Base-by-base conservation (phyloP, 2,113 vertebrate genomes). In the Dromas ardeola region DNA sequence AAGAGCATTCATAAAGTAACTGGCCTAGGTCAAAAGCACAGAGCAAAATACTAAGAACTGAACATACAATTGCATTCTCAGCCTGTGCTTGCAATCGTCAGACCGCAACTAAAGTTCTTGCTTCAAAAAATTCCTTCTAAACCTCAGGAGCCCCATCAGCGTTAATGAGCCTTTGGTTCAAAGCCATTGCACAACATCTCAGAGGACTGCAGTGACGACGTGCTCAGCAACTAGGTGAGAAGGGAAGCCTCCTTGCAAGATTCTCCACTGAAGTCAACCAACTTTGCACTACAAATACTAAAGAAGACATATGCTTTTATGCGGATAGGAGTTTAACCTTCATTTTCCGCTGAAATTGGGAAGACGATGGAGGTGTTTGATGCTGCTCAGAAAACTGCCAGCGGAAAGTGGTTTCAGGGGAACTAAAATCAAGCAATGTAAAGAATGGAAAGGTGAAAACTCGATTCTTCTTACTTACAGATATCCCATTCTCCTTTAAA, bases 311-410 rank as follows among this genome's bases (percentile, higher is more conserved):
- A 36, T 17, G 3, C 5, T 30, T 73, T 40, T 12, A 32, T 5
- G 8, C 0, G 1, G 69, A 36, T 2, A 56, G 19, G 42, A 85
- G 65, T 27, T 4, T 18, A 6, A 69, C 26, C n/a, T 20, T 6
- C 0, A 0, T 16, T 63, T 50, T 52, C 42, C 47, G n/a, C 2
- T 71, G 26, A 26, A 71, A 40, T 0, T 15, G 27, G 19, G n/a
- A 79, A 50, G 29, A n/a, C 15, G 11, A 67, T 0, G 3, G 13
- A 77, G 43, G 27, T n/a, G 10, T 49, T 8, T 53, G 40, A 43
- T 4, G 5, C 40, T n/a, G 40, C 42, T 73, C 11, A 8, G 47
- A 27, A 83, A 59, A 78, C 32, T 14, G 34, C 9, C 42, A 38
- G 43, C 17, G 13, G 16, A 26, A 42, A 55, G 50, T 38, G 16